Evolutionary conservation across 2,888 invertebrate genomes (phyloP), one percentile per base, ranked within the genome.

Genomic region (Iselma pallidipennis): DNA sequence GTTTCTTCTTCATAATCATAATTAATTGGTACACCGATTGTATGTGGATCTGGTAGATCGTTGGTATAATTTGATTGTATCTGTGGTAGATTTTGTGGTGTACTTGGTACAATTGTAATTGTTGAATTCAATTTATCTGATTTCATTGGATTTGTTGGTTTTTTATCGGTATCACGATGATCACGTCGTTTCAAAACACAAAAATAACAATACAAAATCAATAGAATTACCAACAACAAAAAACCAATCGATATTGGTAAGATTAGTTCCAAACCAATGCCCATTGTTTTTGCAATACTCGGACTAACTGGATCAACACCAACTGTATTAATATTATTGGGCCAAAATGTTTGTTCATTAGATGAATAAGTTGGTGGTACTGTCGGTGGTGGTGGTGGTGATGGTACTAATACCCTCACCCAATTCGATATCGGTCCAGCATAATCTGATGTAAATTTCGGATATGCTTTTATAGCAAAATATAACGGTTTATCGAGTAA

Each of bases 391-490:
- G 83, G 83, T 21, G 83, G 83, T 1, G 85, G 84, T 4, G 82
- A 81, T 1, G 84, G 83, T 1, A 87, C 82, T 59, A 82, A 78
- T 4, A 85, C 82, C 16, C 83, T 75, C 1, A 85, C 84, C 77
- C 84, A 84, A 72, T 87, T 87, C 2, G 86, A 86, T 28, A 83
- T 72, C 0, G 83, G 82, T 6, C 84, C 83, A 1, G 82, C 74
- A 55, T 71, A 57, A 29, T 75, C 72, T 0, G 77, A 71, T 0
- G 78, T 78, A 29, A 80, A 70, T 59, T 81, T 82, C 2, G 83
- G 81, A 67, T 80, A 83, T 1, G 86, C 83, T 29, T 84, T 80
- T 2, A 87, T 75, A 4, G 85, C 85, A 62, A 87, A 82, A 71
- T 83, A 87, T 55, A 85, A 71, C 1, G 84, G 81, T 63, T 82